Conservation (phyloP, 2,113 vertebrate genomes). For the Phyllostomus hastatus region DNA sequence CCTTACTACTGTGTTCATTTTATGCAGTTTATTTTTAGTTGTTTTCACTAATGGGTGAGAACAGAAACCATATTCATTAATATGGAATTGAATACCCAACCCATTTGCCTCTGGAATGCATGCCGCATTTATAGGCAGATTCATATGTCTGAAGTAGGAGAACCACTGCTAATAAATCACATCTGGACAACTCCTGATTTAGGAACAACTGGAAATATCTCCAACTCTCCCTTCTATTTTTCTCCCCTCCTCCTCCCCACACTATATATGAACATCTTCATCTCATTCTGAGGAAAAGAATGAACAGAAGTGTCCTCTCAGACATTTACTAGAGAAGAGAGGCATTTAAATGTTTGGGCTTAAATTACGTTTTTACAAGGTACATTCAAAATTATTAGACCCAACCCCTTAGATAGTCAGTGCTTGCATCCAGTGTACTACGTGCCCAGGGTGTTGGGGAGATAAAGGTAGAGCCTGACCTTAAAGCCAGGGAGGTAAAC, state of each 20-base stretch:
- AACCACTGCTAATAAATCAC: neutral
- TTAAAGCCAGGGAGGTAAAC: neutral
- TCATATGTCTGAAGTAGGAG: neutral
- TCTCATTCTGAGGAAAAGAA: neutral
- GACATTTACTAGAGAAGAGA: neutral
- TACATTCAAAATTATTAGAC: neutral
- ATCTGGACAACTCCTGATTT: neutral
- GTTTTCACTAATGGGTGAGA: neutral
- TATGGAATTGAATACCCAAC: neutral
- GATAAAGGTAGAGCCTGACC: neutral
- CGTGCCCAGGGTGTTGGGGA: neutral
- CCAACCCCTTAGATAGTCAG: neutral
- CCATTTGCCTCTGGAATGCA: neutral
- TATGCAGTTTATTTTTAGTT: neutral
- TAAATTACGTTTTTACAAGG: neutral
- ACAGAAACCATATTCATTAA: slow-evolving; percentile 6
- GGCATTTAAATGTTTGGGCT: neutral
- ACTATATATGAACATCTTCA: neutral
- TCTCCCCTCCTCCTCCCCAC: neutral
- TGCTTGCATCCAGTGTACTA: neutral
- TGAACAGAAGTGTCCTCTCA: neutral
- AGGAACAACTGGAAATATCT: neutral
- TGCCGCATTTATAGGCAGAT: neutral
- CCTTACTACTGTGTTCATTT: neutral
- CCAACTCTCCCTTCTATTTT: neutral